Evolutionary conservation across 2,797 vertebrate species (phyloP), one percentile per base, ranked within the genome.

Genomic region (Capromys pilorides): DNA sequence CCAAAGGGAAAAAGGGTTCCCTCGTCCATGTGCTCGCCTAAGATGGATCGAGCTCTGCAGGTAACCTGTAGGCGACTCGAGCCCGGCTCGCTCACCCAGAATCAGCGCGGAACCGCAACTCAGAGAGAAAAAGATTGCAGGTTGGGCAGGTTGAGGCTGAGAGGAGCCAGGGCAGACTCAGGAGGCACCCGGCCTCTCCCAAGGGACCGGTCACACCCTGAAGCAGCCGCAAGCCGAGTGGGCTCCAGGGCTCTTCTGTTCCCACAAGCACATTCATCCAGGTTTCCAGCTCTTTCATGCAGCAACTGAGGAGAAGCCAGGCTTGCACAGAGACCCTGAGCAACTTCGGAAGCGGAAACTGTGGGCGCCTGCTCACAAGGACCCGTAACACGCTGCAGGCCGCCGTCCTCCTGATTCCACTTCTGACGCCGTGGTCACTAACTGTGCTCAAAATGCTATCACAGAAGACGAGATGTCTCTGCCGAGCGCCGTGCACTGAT

Each of bases 321-420:
- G 80, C 64, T 75, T 8, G 0, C 28, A 6, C 6, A 41, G 73
- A 67, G 64, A 73, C 59, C 6, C 0, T 41, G n/a, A 78, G 41
- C 78, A 69, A 73, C 22, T 9, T 33, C 64, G 39, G 10, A 57
- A 31, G 39, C 79, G 18, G 51, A 86, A 57, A 36, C 26, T 14
- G 9, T 21, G 45, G 57, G 33, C 4, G 9, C 62, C 11, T 0
- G 0, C 14, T 0, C 10, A 54, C 21, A 8, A 7, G 61, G 51
- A 12, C 4, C 18, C 12, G 0, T 0, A 1, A 1, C 1, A 5
- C 0, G 0, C 14, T 16, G 21, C 41, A 0, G 2, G 21, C 16
- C 14, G 62, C n/a, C 8, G 1, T 22, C 1, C 2, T 0, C 22
- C 28, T 11, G 0, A 0, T 6, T 28, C 59, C 57, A 24, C 49